Evolutionary conservation across 2,113 vertebrate species (phyloP).

Genomic region (Triplophysa dalaica): DNA sequence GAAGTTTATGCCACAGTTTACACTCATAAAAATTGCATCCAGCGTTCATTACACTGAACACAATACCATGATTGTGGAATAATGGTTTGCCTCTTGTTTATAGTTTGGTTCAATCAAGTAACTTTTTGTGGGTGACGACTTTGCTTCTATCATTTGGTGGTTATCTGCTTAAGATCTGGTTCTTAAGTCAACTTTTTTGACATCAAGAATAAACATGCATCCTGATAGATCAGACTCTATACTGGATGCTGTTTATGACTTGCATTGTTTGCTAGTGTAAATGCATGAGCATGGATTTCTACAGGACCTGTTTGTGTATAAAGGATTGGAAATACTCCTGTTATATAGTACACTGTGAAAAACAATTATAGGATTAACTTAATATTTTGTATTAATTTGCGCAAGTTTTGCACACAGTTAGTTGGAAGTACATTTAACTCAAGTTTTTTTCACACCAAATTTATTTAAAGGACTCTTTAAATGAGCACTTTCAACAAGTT

Average conservation of each 20-base stretch:
- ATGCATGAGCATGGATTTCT: neutral
- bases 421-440: no score
- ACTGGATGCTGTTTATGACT: neutral
- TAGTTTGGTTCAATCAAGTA: slow-evolving; percentile 9
- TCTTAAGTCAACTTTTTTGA: neutral
- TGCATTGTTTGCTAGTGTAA: neutral
- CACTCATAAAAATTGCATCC: neutral
- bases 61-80: slow-evolving; percentile 20
- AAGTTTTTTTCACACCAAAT: no score
- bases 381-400: no score
- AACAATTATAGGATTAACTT: no score
- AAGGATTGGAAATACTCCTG: neutral
- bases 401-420: no score
- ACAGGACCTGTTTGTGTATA: neutral
- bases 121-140: neutral
- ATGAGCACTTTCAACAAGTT: no score
- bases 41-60: slow-evolving; percentile 10
- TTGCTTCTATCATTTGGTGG: neutral
- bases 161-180: neutral
- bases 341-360: neutral
- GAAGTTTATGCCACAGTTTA: neutral
- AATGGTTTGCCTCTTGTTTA: neutral
- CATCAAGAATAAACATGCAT: no score
- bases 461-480: no score
- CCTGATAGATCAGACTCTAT: no score